These are phyloP conservation scores for Asbolus verrucosus DNA, from an alignment of 1,140 invertebrate species.

Conservation along the genomic window DNA sequence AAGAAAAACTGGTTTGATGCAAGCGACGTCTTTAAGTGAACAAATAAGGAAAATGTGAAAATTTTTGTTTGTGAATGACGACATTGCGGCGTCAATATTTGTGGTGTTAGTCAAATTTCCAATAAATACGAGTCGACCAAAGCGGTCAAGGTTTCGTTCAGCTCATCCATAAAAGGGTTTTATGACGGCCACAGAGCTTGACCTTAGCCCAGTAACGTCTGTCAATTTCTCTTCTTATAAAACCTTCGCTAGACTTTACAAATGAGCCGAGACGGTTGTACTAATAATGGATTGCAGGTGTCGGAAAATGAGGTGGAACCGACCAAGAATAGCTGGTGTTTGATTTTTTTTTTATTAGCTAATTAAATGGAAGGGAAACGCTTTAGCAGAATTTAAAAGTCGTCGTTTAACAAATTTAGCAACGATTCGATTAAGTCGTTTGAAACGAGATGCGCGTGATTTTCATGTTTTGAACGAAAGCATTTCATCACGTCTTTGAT, in stretches of 20 bases:
- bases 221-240: conserved; percentile 14
- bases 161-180: conserved; percentile 36
- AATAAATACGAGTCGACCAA: conserved; percentile 17
- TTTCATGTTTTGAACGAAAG: too few relatives aligned
- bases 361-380: conserved; percentile 16
- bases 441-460: too few relatives aligned
- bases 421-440: too few relatives aligned
- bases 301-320: conserved; percentile 25
- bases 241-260: not conserved
- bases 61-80: conserved; percentile 30
- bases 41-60: conserved; percentile 25
- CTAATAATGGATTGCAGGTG: conserved; percentile 32
- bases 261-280: not conserved
- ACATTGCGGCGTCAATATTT: conserved; percentile 16
- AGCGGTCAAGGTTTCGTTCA: conserved; percentile 39
- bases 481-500: not conserved
- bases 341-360: conserved; percentile 17
- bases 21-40: not conserved
- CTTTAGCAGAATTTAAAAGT: too few relatives aligned
- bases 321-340: conserved; percentile 19
- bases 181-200: conserved; percentile 7
- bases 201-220: conserved; percentile 42
- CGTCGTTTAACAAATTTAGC: too few relatives aligned
- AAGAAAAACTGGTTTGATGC: conserved; percentile 7
- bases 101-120: conserved; percentile 12